These are phyloP conservation scores for Scelioninae gen. 1 DNA, from an alignment of 2,888 invertebrate genomes.

Conservation along the genomic window DNA sequence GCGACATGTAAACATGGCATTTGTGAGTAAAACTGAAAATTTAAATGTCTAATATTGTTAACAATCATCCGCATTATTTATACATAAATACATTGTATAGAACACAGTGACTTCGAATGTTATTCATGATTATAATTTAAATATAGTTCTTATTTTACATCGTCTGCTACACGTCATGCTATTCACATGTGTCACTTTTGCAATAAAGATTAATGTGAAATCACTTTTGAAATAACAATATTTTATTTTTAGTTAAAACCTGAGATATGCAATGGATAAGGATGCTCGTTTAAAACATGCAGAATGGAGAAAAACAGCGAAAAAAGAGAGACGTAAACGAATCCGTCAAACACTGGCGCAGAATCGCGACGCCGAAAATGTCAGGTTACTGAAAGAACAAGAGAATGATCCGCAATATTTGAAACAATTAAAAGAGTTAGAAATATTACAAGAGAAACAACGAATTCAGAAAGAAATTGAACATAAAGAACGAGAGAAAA, in stretches of 20 bases:
- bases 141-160: background rate
- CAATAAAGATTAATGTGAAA: background rate
- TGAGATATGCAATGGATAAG: constrained; percentile 35
- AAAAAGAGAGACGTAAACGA: constrained; percentile 89
- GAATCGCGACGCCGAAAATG: constrained; percentile 86
- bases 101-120: no score
- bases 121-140: background rate
- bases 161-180: background rate
- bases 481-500: constrained; percentile 86
- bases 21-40: no score
- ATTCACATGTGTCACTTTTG: constrained; percentile 2
- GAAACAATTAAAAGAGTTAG: constrained; percentile 86
- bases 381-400: constrained; percentile 86
- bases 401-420: constrained; percentile 83
- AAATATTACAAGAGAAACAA: constrained; percentile 85
- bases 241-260: constrained; percentile 12
- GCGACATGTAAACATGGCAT: no score
- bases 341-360: constrained; percentile 87
- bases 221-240: background rate
- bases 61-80: no score
- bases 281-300: constrained; percentile 83
- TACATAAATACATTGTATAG: no score
- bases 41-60: no score
- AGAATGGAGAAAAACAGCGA: constrained; percentile 90
- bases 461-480: constrained; percentile 86